Evolutionary conservation across 2,797 vertebrate genomes (phyloP).

Genomic region (Morus bassanus): DNA sequence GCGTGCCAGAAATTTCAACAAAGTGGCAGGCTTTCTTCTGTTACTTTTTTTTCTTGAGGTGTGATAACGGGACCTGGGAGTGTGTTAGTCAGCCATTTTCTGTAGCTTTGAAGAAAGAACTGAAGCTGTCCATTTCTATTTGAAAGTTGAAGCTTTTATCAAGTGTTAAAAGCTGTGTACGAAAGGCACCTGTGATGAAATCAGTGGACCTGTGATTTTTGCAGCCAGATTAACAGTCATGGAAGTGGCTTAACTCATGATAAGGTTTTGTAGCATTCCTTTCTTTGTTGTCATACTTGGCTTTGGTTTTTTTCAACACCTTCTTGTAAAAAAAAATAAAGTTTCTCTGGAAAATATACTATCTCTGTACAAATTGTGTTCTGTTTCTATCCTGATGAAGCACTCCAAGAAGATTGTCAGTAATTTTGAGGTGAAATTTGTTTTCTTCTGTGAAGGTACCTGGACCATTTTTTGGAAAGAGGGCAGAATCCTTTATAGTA

Average conservation of each 20-base stretch:
- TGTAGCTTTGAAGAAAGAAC: neutral
- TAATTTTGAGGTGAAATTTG: neutral
- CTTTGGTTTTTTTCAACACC: neutral
- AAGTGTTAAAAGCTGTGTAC: neutral
- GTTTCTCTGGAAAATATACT: neutral
- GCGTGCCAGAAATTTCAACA: neutral
- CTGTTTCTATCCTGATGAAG: neutral
- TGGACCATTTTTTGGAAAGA: neutral
- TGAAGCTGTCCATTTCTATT: neutral
- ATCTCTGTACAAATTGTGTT: neutral
- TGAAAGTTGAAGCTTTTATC: neutral
- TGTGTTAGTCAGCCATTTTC: neutral
- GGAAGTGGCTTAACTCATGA: neutral
- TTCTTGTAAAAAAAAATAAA: neutral
- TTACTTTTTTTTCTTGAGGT: neutral
- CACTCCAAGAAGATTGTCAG: neutral
- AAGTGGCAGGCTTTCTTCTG: neutral
- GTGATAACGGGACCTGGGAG: fast-evolving
- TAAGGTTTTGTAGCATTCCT: neutral
- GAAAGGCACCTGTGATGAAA: neutral
- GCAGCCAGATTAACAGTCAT: neutral
- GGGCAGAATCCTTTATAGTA: neutral
- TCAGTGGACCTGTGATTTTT: neutral
- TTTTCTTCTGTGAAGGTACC: neutral
- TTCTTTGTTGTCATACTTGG: conserved; percentile 2